Evolutionary conservation across 2,797 vertebrate genomes (phyloP).

Genomic region (Sebastolobus altivelis): DNA sequence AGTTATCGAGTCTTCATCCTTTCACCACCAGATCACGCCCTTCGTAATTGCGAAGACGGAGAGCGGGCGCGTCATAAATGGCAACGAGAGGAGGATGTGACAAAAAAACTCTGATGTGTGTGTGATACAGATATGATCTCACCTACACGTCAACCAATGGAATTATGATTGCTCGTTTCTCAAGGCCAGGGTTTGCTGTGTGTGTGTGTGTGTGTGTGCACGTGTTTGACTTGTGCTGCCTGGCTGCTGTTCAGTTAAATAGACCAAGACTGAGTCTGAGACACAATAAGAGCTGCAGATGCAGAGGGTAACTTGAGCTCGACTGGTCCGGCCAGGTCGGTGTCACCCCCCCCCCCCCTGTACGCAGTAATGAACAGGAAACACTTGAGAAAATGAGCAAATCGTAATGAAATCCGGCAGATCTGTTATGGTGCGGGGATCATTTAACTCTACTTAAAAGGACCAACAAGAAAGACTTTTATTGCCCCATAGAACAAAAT

Average conservation of each 20-base stretch:
- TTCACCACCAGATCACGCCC: slow-evolving; percentile 80
- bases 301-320: neutral
- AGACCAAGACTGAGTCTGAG: neutral
- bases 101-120: neutral
- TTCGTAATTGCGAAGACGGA: slow-evolving; percentile 66
- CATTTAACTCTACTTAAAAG: slow-evolving; percentile 32
- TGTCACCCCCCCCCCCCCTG: neutral
- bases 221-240: neutral
- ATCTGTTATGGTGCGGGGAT: neutral
- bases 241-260: slow-evolving; percentile 1
- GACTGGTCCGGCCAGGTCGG: neutral
- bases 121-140: slow-evolving; percentile 21
- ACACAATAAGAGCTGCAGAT: neutral
- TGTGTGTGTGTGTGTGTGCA: too few relatives aligned
- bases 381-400: slow-evolving; percentile 15
- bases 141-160: slow-evolving; percentile 1
- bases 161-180: slow-evolving; percentile 13
- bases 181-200: slow-evolving; percentile 12
- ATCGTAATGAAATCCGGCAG: neutral
- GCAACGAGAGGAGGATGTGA: neutral
- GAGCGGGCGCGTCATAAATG: slow-evolving; percentile 50
- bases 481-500: slow-evolving; percentile 39
- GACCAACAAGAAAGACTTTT: slow-evolving; percentile 43
- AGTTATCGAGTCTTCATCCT: slow-evolving; percentile 84
- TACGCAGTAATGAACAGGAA: slow-evolving; percentile 3